Conservation (phyloP, 2,888 invertebrate genomes). For the Drymonia ruficornis region DNA sequence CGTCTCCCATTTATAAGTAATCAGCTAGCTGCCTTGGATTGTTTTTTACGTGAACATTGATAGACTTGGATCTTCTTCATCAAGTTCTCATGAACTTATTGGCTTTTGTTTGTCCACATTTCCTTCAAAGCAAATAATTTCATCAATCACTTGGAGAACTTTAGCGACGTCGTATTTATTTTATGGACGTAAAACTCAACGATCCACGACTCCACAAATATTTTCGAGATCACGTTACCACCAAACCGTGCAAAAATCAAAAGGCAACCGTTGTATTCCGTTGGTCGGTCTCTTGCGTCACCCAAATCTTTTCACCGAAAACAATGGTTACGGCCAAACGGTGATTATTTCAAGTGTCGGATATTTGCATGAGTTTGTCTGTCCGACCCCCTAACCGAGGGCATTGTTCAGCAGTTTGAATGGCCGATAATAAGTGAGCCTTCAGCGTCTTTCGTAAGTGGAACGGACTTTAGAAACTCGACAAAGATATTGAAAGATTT, state of each 20-base stretch:
- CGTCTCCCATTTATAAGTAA: constrained; percentile 57
- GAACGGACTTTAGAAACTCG: constrained; percentile 68
- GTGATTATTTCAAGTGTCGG: constrained; percentile 66
- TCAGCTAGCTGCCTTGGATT: constrained; percentile 32
- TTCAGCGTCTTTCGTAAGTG: constrained; percentile 72
- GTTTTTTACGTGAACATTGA: constrained; percentile 24
- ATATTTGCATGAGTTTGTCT: constrained; percentile 69
- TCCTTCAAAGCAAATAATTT: constrained; percentile 7
- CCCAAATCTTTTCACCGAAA: constrained; percentile 56
- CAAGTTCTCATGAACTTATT: constrained; percentile 13
- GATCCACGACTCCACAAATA: constrained; percentile 11
- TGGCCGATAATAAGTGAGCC: constrained; percentile 68
- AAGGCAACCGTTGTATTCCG: constrained; percentile 27
- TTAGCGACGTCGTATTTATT: background rate
- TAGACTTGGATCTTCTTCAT: constrained; percentile 16
- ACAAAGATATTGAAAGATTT: constrained; percentile 53
- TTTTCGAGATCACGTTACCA: constrained; percentile 12
- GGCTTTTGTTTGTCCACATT: constrained; percentile 2
- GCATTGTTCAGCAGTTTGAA: constrained; percentile 76
- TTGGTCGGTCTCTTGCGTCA: constrained; percentile 45
- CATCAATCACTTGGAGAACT: constrained; percentile 6
- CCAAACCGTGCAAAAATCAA: constrained; percentile 22
- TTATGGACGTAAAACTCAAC: constrained; percentile 12
- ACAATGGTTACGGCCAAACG: constrained; percentile 60
- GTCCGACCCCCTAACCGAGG: constrained; percentile 68